A percentile compares a stretch with the other conserved stretches of the same genome.
Evolutionary conservation across 2,888 invertebrate genomes (phyloP).

Genomic region (Morpho achilles): DNA sequence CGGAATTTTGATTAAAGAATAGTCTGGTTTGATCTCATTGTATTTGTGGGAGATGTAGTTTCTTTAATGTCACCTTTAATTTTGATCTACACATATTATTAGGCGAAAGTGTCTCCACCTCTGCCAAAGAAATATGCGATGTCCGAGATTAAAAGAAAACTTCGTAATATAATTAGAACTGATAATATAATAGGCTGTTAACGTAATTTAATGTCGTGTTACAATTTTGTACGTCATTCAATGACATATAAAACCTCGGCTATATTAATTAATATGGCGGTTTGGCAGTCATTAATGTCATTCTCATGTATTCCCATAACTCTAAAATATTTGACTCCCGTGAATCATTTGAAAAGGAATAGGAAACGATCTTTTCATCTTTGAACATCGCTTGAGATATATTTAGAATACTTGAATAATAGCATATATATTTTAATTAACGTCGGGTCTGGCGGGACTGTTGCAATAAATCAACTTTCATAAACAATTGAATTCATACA

Average conservation of each 20-base stretch:
- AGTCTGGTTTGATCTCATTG: constrained; percentile 5
- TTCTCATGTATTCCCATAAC: constrained; percentile 56
- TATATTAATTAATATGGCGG: constrained; percentile 64
- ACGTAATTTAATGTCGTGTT: constrained; percentile 45
- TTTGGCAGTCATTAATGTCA: constrained; percentile 63
- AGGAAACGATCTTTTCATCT: constrained; percentile 34
- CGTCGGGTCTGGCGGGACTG: constrained; percentile 22
- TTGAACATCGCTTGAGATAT: constrained; percentile 30
- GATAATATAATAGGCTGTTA: constrained; percentile 44
- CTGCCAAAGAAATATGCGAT: constrained; percentile 7
- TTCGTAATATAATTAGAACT: constrained; percentile 13
- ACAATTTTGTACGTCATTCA: constrained; percentile 52
- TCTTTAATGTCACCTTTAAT: constrained; percentile 4
- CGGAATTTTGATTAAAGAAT: constrained; percentile 10
- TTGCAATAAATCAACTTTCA: constrained; percentile 13
- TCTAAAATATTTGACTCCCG: constrained; percentile 46
- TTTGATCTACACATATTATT: not conserved
- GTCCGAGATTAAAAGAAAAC: constrained; percentile 14
- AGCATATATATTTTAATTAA: constrained; percentile 30
- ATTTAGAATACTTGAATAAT: constrained; percentile 27
- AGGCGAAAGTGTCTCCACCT: constrained; percentile 5
- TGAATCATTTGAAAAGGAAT: constrained; percentile 39
- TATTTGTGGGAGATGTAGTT: not conserved
- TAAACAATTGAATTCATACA: too few relatives aligned
- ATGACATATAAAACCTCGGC: constrained; percentile 49